Evolutionary conservation across 2,888 invertebrate genomes (phyloP).

Genomic region (Lasioglossum malachurum): DNA sequence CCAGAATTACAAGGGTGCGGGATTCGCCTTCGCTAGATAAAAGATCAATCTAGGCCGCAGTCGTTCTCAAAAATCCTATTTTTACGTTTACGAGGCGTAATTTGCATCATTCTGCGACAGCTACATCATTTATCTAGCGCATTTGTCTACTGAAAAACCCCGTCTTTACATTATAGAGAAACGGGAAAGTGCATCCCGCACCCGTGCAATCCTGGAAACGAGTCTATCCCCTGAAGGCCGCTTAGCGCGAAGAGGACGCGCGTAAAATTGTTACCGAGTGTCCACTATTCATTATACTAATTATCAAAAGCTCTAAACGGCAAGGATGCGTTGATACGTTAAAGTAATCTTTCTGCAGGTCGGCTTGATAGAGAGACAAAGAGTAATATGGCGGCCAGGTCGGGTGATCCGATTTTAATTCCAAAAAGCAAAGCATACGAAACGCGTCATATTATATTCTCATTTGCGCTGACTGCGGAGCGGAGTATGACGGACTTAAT

Average conservation of each 20-base stretch:
- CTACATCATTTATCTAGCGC: too few species aligned
- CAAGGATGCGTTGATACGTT: background rate
- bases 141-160: too few species aligned
- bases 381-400: background rate
- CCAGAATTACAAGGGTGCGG: too few species aligned
- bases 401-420: slow-evolving; percentile 3
- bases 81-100: too few species aligned
- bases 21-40: too few species aligned
- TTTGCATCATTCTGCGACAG: too few species aligned
- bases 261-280: background rate
- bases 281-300: background rate
- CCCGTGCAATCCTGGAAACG: too few species aligned
- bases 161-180: too few species aligned
- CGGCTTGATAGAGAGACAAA: background rate
- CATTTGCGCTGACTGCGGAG: slow-evolving; percentile 17
- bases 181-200: too few species aligned
- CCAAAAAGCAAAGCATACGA: background rate
- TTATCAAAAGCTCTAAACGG: background rate
- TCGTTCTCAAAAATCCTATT: too few species aligned
- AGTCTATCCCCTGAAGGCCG: too few species aligned
- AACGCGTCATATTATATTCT: slow-evolving; percentile 24
- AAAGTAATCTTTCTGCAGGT: background rate
- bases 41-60: too few species aligned
- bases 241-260: background rate
- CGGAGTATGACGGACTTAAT: slow-evolving; percentile 44